These are phyloP conservation scores for Heliconius hewitsoni DNA, from an alignment of 1,140 invertebrate species.

Conservation along the genomic window DNA sequence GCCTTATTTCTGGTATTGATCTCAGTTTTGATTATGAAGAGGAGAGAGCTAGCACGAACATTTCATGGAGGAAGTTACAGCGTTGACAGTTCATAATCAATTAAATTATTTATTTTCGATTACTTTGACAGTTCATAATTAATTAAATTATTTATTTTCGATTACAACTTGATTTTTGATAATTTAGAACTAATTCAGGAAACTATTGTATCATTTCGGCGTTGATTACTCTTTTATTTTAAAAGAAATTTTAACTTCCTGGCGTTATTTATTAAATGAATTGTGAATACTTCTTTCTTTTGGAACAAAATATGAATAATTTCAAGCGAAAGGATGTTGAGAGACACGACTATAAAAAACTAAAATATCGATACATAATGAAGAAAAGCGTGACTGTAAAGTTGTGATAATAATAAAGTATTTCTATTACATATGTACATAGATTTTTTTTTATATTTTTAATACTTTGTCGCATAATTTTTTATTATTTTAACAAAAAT, in stretches of 20 bases:
- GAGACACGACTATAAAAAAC: not conserved
- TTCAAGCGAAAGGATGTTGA: not conserved
- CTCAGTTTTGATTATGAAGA: conserved; percentile 27
- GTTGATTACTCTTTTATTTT: not conserved
- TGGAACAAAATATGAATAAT: no score
- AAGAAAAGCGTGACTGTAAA: no score
- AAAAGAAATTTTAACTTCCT: no score
- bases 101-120: not conserved
- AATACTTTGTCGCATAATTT: no score
- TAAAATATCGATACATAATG: not conserved
- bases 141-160: not conserved
- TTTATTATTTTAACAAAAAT: not conserved
- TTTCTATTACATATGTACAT: no score
- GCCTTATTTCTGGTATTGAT: conserved; percentile 9
- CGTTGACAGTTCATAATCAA: conserved; percentile 40
- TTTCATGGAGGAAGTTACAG: conserved; percentile 42
- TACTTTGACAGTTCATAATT: conserved; percentile 42
- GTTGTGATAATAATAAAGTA: no score
- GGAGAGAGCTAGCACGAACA: conserved; percentile 27
- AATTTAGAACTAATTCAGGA: not conserved
- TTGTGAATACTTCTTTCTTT: no score
- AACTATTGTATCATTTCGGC: not conserved
- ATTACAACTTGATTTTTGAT: not conserved
- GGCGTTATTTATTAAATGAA: no score
- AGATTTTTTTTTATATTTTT: no score